Conservation (phyloP, 2,888 invertebrate species). For the Cataglyphis livida region DNA sequence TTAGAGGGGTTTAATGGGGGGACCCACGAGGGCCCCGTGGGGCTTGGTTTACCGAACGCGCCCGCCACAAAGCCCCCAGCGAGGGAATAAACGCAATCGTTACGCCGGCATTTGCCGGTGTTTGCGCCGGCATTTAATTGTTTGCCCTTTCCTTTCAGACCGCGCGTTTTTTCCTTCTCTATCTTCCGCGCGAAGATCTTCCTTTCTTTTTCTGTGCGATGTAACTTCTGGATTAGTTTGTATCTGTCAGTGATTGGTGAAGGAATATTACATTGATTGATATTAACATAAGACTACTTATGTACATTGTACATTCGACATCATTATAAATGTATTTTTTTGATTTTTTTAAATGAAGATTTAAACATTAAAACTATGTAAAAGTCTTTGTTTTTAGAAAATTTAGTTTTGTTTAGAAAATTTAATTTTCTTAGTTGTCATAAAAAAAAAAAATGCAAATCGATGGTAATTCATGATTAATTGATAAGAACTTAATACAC, state of each 20-base stretch:
- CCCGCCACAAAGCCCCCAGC: constrained; percentile 51
- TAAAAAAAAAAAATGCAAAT: background rate
- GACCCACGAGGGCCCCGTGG: constrained; percentile 37
- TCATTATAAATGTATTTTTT: background rate
- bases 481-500: background rate
- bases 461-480: background rate
- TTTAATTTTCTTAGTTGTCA: background rate
- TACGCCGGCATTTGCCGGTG: constrained; percentile 42
- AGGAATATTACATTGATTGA: background rate
- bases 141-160: constrained; percentile 41
- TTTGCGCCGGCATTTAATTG: constrained; percentile 59
- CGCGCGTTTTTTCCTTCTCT: constrained; percentile 10
- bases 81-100: constrained; percentile 58
- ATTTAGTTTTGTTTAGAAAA: background rate
- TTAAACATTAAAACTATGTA: background rate
- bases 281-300: background rate
- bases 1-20: constrained; percentile 58
- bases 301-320: background rate
- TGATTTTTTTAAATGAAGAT: background rate
- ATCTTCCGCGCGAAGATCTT: background rate
- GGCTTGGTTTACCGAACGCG: constrained; percentile 57
- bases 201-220: constrained; percentile 15
- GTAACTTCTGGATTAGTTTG: constrained; percentile 32
- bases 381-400: background rate
- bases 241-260: background rate